Percentiles rank a stretch among this genome's conserved stretches.
Evolutionary conservation across 2,113 vertebrate genomes (phyloP).

Genomic region (Nycticebus coucang): DNA sequence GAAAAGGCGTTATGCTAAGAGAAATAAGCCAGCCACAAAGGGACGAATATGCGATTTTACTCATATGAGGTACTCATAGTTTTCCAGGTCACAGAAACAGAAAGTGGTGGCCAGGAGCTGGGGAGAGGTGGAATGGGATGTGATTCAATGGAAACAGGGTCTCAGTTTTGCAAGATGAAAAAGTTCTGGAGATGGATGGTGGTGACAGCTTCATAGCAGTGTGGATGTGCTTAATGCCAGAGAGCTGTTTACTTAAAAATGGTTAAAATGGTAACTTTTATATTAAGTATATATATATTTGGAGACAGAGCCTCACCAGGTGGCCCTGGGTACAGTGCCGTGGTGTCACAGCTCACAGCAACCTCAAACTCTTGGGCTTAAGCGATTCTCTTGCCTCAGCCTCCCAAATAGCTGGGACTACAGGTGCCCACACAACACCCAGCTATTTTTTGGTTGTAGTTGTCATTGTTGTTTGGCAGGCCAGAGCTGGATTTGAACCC

Average conservation of each 20-base stretch:
- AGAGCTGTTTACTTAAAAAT: neutral
- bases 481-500: too few species aligned
- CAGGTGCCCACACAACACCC: too few species aligned
- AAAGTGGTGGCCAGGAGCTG: neutral
- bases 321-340: too few species aligned
- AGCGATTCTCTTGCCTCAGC: too few species aligned
- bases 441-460: too few species aligned
- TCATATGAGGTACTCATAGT: neutral
- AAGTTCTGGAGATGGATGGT: neutral
- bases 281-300: neutral
- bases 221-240: neutral
- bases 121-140: fast-evolving
- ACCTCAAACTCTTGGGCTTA: too few species aligned
- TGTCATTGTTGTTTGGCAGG: too few species aligned
- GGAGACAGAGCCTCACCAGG: too few species aligned
- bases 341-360: too few species aligned
- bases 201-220: fast-evolving
- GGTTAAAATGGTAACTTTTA: neutral
- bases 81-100: neutral
- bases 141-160: neutral
- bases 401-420: too few species aligned
- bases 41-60: neutral
- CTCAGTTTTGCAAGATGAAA: neutral
- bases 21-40: neutral
- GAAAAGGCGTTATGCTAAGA: neutral